Percentiles rank a stretch among this genome's conserved stretches.
Conservation (phyloP, 2,113 vertebrate genomes). For the Phrynosoma blainvillii region DNA sequence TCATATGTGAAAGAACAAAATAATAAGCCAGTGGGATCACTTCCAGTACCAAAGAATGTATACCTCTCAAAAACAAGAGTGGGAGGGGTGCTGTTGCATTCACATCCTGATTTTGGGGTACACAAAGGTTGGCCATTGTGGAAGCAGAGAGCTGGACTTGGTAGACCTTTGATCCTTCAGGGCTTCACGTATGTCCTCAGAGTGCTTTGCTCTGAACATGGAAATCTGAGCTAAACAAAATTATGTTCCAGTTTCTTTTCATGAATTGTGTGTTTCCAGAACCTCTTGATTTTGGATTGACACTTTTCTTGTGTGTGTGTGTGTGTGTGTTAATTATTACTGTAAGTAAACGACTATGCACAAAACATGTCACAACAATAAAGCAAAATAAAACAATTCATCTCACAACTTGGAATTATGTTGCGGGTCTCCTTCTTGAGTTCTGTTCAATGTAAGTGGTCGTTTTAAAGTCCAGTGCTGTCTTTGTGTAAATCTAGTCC, state of each 20-base stretch:
- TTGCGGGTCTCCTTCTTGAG: too few species aligned
- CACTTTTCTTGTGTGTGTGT: too few species aligned
- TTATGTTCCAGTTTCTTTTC: background rate
- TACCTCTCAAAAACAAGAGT: background rate
- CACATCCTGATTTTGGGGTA: too few species aligned
- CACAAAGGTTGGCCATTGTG: background rate
- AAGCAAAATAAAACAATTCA: too few species aligned
- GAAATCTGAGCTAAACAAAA: background rate
- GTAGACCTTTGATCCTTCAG: too few species aligned
- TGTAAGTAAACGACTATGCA: too few species aligned
- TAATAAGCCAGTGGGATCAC: background rate
- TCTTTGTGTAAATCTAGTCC: too few species aligned
- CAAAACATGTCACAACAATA: too few species aligned
- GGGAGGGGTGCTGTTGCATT: background rate
- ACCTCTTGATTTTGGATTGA: background rate
- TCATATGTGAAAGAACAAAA: background rate
- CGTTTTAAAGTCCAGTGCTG: too few species aligned
- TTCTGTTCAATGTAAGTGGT: too few species aligned
- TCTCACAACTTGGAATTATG: too few species aligned
- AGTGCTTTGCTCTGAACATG: slow-evolving; percentile 17
- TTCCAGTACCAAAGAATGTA: background rate
- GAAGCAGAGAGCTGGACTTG: background rate
- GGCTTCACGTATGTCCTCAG: background rate
- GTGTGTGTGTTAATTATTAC: too few species aligned
- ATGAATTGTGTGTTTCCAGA: background rate